Evolutionary conservation across 2,113 vertebrate genomes (phyloP), one percentile per base, ranked within the genome.

Genomic region (Delphinapterus leucas): DNA sequence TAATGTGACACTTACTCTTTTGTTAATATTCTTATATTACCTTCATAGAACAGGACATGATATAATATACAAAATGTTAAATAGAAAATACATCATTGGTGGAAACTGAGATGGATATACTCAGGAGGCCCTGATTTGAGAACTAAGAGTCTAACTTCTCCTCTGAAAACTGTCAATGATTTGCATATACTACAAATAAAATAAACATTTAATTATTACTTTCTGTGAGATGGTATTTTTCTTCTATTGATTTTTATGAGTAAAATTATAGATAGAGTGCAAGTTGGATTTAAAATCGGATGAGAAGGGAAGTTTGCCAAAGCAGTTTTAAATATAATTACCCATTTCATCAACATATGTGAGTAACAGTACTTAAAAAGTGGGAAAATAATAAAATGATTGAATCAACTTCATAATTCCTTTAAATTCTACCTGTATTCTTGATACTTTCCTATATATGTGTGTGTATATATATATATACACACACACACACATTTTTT

Each of bases 401-500:
- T 67, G 53, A 90, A 58, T 9, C 36, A 11, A 67, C 17, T 79
- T 70, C 4, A 38, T 58, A 96, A 81, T 74, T 87, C 13, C 3
- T 93, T 84, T 96, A 73, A 28, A 67, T 80, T 61, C 41, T 89
- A n/a, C 26, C 49, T 55, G 1, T 20, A 58, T 68, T 68, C 28
- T 84, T 60, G 33, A 11, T 49, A 47, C 77, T 95, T 84, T 95
- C 21, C 41, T 80, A 49, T 11, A 44, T 31, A 77, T 5, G 17
- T 26, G 10, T 6, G 1, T 5, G 23, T 4, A 36, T 1, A 7
- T 17, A 2, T 13, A 14, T 20, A 6, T 28, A 13, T 28, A 49
- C 12, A 49, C 11, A 49, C 3, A 49, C 3, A 49, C 13, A 14
- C 47, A 49, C 13, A 61, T 31, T 88, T 49, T n/a, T 61, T 85